Evolutionary conservation across 2,113 vertebrate species (phyloP).

Genomic region (Carassius carassius): DNA sequence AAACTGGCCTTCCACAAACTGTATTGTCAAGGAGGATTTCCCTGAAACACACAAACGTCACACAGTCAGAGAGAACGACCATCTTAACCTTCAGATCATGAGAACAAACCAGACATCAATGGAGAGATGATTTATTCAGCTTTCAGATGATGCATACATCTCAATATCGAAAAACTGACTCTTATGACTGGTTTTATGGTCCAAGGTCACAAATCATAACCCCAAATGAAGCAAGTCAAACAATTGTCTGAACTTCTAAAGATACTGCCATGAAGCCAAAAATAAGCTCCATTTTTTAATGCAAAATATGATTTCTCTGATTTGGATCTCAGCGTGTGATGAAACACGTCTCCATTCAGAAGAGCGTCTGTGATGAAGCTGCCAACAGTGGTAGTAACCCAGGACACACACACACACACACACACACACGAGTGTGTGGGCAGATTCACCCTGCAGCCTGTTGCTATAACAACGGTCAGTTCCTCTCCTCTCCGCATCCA

Average conservation of each 20-base stretch:
- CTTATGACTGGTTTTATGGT: no score
- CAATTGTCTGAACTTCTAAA: not conserved
- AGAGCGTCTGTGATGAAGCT: not conserved
- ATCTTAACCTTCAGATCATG: not conserved
- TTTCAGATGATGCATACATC: no score
- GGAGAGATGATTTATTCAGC: no score
- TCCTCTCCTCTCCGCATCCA: constrained; percentile 46
- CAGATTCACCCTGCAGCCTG: constrained; percentile 51
- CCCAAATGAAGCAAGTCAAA: not conserved
- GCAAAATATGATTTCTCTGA: not conserved
- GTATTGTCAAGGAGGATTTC: constrained; percentile 98
- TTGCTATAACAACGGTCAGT: constrained; percentile 59
- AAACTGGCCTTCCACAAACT: constrained; percentile 99
- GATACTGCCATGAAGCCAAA: not conserved
- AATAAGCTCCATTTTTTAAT: not conserved
- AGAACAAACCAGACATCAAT: no score
- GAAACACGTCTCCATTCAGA: not conserved
- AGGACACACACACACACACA: not conserved
- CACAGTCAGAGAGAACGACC: accelerated
- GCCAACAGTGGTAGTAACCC: not conserved
- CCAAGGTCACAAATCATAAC: not conserved
- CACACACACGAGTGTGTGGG: constrained; percentile 26
- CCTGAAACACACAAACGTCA: constrained; percentile 74
- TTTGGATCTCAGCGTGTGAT: not conserved
- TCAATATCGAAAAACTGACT: no score